Evolutionary conservation across 2,113 vertebrate species (phyloP).

Genomic region (Thamnaconus septentrionalis): DNA sequence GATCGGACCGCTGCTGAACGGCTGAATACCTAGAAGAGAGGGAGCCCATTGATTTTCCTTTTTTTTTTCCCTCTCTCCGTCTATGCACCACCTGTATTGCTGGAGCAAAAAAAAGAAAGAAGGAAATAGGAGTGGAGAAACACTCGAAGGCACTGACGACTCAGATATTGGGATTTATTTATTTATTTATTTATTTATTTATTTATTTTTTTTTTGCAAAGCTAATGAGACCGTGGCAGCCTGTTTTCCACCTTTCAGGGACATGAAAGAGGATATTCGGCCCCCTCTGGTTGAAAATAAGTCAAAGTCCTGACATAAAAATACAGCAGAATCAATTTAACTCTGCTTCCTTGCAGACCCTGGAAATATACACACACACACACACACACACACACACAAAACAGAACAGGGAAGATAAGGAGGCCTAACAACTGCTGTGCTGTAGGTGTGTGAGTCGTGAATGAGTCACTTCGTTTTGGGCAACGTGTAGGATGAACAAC

Average conservation of each 20-base stretch:
- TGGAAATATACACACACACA: constrained; percentile 9
- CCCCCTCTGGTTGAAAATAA: constrained; percentile 37
- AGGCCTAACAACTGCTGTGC: constrained; percentile 13
- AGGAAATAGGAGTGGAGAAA: constrained; percentile 37
- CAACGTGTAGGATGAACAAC: constrained; percentile 10
- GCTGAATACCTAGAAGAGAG: constrained; percentile 49
- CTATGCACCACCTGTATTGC: too few species aligned
- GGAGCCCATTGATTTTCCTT: constrained; percentile 54
- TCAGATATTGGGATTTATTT: constrained; percentile 25
- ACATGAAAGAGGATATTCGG: constrained; percentile 40
- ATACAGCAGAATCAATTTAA: constrained; percentile 62
- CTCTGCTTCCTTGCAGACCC: constrained; percentile 8
- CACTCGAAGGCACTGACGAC: constrained; percentile 23
- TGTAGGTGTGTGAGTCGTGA: constrained; percentile 12
- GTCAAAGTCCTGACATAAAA: constrained; percentile 48
- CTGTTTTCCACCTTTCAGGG: constrained; percentile 22
- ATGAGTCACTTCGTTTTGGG: constrained; percentile 14
- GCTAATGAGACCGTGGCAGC: constrained; percentile 44
- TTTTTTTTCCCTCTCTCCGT: neutral
- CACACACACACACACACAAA: neutral
- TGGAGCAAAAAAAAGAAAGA: neutral
- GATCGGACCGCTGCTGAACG: constrained; percentile 53
- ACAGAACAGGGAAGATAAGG: constrained; percentile 3
- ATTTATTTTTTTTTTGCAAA: constrained; percentile 30
- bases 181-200: neutral